A percentile compares a stretch with the other conserved stretches of the same genome.
phyloP scores from a whole-genome alignment of 2,113 vertebrate genomes.

The Trematomus loennbergii region DNA sequence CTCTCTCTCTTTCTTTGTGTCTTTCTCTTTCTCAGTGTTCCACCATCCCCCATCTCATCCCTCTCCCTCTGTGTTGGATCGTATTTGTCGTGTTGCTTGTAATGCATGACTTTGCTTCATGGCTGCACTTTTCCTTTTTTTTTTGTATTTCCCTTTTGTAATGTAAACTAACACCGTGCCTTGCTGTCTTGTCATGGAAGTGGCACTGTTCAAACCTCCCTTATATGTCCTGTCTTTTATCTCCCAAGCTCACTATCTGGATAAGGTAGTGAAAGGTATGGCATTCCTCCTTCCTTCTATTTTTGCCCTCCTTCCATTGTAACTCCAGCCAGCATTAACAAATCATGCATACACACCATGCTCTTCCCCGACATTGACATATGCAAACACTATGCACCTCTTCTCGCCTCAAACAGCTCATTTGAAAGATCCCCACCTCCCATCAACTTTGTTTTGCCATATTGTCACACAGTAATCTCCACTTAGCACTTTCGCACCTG shows the following conservation, averaged over 20 bases:
- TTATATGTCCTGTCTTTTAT: constrained; percentile 99
- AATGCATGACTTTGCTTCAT: constrained; percentile 73
- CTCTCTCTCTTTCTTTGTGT: constrained; percentile 6
- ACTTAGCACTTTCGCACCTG: constrained; percentile 79
- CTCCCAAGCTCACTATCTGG: constrained; percentile 99
- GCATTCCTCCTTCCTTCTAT: constrained; percentile 90
- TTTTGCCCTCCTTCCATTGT: constrained; percentile 71
- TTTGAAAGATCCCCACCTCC: constrained; percentile 44
- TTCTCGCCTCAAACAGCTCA: constrained; percentile 44
- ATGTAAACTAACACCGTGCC: constrained; percentile 78
- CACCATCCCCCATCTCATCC: constrained; percentile 37
- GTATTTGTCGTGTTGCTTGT: constrained; percentile 69
- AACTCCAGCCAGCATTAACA: constrained; percentile 67
- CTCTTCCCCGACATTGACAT: constrained; percentile 56
- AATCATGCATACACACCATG: constrained; percentile 62
- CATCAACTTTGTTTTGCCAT: constrained; percentile 69
- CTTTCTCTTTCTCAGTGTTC: constrained; percentile 16
- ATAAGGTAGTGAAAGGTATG: constrained; percentile 99
- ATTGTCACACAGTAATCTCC: constrained; percentile 66
- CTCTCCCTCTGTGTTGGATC: constrained; percentile 54
- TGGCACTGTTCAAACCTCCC: constrained; percentile 89
- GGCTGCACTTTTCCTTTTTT: constrained; percentile 52
- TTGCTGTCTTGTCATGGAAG: constrained; percentile 82
- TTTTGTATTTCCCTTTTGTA: constrained; percentile 61
- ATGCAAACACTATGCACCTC: constrained; percentile 52